Percentiles rank a stretch among this genome's conserved stretches.
Conservation (phyloP, 2,888 invertebrate genomes). For the Hanleya hanleyi region DNA sequence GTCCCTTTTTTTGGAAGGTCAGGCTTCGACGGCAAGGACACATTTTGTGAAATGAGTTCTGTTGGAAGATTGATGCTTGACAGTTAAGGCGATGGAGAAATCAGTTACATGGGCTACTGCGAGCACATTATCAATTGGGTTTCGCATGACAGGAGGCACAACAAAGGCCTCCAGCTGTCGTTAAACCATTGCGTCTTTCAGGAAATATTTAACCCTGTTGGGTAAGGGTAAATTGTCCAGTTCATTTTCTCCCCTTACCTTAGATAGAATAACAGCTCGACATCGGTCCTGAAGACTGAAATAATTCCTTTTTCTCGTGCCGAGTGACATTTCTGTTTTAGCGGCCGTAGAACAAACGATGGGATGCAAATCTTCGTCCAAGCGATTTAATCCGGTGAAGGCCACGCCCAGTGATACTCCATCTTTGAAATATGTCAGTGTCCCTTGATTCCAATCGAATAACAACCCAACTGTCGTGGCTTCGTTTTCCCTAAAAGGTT, state of each 20-base stretch:
- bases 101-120: too few species aligned
- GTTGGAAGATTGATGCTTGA: too few species aligned
- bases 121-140: too few species aligned
- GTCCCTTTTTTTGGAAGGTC: too few species aligned
- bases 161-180: too few species aligned
- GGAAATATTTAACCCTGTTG: slow-evolving; percentile 74
- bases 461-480: slow-evolving; percentile 81
- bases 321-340: slow-evolving; percentile 83
- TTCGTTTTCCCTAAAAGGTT: slow-evolving; percentile 82
- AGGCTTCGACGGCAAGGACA: too few species aligned
- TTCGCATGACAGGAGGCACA: too few species aligned
- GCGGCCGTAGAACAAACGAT: slow-evolving; percentile 84
- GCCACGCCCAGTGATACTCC: slow-evolving; percentile 82
- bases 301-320: slow-evolving; percentile 78
- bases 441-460: slow-evolving; percentile 80
- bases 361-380: slow-evolving; percentile 80
- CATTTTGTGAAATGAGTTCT: too few species aligned
- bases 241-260: slow-evolving; percentile 75
- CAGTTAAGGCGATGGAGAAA: too few species aligned
- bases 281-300: slow-evolving; percentile 81
- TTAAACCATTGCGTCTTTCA: not conserved
- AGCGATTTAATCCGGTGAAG: slow-evolving; percentile 79
- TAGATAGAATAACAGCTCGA: slow-evolving; percentile 76
- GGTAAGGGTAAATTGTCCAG: slow-evolving; percentile 78
- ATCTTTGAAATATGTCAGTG: slow-evolving; percentile 83